Percentiles rank a stretch among this genome's conserved stretches.
phyloP scores from a whole-genome alignment of 2,797 vertebrate genomes.

The Protonibea diacanthus region DNA sequence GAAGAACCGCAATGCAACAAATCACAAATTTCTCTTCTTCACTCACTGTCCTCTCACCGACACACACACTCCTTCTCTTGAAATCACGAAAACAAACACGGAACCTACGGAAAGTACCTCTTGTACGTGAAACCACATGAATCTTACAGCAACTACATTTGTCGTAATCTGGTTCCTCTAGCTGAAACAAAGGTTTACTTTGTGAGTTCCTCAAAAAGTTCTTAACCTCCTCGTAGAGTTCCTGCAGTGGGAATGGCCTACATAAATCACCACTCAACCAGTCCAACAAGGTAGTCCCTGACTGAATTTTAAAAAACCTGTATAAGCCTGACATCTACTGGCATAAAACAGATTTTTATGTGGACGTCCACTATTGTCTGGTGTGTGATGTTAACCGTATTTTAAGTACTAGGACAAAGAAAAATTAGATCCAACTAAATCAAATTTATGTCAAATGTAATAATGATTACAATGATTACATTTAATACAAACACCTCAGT shows the following conservation, averaged over 20 bases:
- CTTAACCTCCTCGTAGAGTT: background rate
- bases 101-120: background rate
- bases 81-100: too few species aligned
- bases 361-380: too few species aligned
- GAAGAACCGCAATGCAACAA: background rate
- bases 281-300: background rate
- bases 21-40: background rate
- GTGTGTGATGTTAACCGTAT: background rate
- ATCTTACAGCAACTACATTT: background rate
- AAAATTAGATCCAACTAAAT: background rate
- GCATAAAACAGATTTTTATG: slow-evolving; percentile 12
- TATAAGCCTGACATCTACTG: slow-evolving; percentile 71
- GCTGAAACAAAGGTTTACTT: background rate
- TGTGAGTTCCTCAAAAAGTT: background rate
- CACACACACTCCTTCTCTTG: background rate
- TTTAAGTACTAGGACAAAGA: background rate
- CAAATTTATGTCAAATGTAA: background rate
- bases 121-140: background rate
- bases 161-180: background rate
- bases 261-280: background rate
- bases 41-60: background rate
- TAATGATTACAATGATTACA: background rate
- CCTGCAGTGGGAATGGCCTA: background rate
- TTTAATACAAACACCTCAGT: background rate
- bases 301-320: slow-evolving; percentile 13